Percentiles rank a stretch among this genome's conserved stretches.
These are phyloP conservation scores for Crotalus adamanteus DNA, from an alignment of 2,797 vertebrate genomes.

Conservation along the genomic window DNA sequence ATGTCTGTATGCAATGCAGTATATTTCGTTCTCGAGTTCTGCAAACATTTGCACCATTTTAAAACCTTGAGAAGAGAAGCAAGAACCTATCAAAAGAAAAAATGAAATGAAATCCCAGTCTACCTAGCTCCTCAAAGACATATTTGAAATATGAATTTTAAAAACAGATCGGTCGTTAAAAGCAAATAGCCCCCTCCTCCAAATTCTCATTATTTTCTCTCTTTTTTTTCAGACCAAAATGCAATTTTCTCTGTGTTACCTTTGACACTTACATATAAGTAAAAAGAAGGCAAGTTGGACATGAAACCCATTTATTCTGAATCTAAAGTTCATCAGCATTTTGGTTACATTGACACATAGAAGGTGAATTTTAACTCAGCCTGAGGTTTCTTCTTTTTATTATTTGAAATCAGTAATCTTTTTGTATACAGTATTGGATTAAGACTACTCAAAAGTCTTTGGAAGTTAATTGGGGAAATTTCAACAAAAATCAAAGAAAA, in stretches of 20 bases:
- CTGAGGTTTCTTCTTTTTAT: constrained; percentile 61
- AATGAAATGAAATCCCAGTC: constrained; percentile 22
- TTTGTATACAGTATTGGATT: neutral
- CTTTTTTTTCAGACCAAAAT: constrained; percentile 6
- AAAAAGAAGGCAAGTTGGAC: constrained; percentile 52
- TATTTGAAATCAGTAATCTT: constrained; percentile 47
- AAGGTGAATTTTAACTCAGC: constrained; percentile 51
- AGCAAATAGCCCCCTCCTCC: neutral
- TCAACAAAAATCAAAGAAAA: neutral
- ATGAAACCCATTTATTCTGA: constrained; percentile 66
- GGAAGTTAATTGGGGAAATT: constrained; percentile 21
- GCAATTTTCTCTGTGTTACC: neutral
- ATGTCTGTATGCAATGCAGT: constrained; percentile 51
- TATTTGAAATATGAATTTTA: constrained; percentile 30
- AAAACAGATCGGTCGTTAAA: constrained; percentile 22
- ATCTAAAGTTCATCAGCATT: constrained; percentile 64
- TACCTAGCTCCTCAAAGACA: neutral
- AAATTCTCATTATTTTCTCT: constrained; percentile 15
- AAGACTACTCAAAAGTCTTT: constrained; percentile 38
- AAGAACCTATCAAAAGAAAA: constrained; percentile 41
- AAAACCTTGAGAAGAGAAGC: constrained; percentile 29
- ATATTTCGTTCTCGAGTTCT: constrained; percentile 9
- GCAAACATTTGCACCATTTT: constrained; percentile 49
- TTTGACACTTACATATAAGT: neutral
- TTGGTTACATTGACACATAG: constrained; percentile 67